phyloP scores from a whole-genome alignment of 2,888 invertebrate species.

The Drosophila leonis region DNA sequence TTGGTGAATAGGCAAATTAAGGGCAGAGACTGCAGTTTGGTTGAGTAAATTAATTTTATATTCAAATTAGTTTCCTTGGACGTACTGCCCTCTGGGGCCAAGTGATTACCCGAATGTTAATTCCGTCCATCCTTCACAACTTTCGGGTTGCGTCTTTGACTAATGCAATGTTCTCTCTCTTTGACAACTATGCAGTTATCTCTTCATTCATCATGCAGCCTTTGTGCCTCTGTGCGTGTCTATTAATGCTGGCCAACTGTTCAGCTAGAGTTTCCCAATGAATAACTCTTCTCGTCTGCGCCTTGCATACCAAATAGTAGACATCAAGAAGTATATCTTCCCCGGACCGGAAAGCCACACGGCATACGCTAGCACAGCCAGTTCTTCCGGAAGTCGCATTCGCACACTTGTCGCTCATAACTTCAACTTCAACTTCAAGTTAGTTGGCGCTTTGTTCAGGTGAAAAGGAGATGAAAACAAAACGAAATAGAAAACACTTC shows the following conservation, averaged over 20 bases:
- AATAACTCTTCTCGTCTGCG: conserved; percentile 50
- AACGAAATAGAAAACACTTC: conserved; percentile 61
- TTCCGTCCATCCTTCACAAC: conserved; percentile 18
- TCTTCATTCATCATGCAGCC: conserved; percentile 29
- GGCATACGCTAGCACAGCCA: conserved; percentile 26
- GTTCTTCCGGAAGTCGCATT: conserved; percentile 63
- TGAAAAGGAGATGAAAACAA: conserved; percentile 37
- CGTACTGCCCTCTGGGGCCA: conserved; percentile 6
- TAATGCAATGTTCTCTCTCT: conserved; percentile 8
- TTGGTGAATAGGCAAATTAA: conserved; percentile 24
- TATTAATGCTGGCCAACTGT: conserved; percentile 45
- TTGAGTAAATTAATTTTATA: conserved; percentile 29
- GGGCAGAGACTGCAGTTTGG: conserved; percentile 7
- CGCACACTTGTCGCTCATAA: conserved; percentile 77
- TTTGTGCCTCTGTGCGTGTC: conserved; percentile 36
- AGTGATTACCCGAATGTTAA: conserved; percentile 31
- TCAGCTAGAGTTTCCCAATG: conserved; percentile 50
- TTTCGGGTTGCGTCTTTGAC: conserved; percentile 8
- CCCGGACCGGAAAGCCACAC: conserved; percentile 46
- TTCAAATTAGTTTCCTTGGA: conserved; percentile 34
- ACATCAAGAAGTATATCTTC: conserved; percentile 46
- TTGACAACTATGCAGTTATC: conserved; percentile 34
- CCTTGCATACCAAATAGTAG: conserved; percentile 44
- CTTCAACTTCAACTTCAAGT: conserved; percentile 60
- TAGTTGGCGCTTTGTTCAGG: conserved; percentile 50